Base-by-base conservation (phyloP, 2,888 invertebrate species). In the Drosophila austrosaltans region DNA sequence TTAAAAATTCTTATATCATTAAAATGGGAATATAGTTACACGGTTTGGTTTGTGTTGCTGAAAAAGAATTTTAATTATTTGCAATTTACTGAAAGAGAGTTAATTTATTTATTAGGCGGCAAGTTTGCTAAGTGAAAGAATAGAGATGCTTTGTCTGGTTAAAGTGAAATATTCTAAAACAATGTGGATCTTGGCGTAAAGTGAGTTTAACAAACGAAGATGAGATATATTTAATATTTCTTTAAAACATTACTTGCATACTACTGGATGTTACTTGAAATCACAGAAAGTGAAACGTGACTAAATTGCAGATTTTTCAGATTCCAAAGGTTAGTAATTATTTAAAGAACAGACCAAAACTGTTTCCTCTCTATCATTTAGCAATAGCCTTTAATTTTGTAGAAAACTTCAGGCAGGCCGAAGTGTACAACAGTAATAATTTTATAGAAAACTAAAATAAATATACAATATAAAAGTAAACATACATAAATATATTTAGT, bases 81-180 rank as follows among this genome's bases (percentile, higher is more conserved):
- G 6, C 72, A 61, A 76, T 71, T 77, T 76, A 25, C 91, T 90
- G 89, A 79, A 90, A 90, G 3, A 81, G 76, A 83, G 22, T 1
- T 10, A 12, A 22, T 65, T 12, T 3, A 22, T 75, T 87, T 81
- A 87, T 64, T 59, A 20, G 22, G 3, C 22, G 20, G 22, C 2
- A 25, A 62, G 56, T 69, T 25, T 53, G 63, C 32, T n/a, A 20
- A 16, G 10, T 58, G 16, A 60, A 66, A 79, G 69, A 71, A 68
- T 67, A 22, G 12, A 42, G 42, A 16, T 36, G 12, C 54, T n/a
- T n/a, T 53, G 7, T 2, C 22, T 53, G 7, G 3, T 16, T 20
- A 10, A 2, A 28, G 5, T 1, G 3, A n/a, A 22, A 40, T 12
- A 8, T 3, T 16, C 40, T 10, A 54, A 58, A 53, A 10, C 10